Percentiles rank a stretch among this genome's conserved stretches.
Conservation (phyloP, 53 echinoderm and acorn worm species). For the Actinopyga echinites region DNA sequence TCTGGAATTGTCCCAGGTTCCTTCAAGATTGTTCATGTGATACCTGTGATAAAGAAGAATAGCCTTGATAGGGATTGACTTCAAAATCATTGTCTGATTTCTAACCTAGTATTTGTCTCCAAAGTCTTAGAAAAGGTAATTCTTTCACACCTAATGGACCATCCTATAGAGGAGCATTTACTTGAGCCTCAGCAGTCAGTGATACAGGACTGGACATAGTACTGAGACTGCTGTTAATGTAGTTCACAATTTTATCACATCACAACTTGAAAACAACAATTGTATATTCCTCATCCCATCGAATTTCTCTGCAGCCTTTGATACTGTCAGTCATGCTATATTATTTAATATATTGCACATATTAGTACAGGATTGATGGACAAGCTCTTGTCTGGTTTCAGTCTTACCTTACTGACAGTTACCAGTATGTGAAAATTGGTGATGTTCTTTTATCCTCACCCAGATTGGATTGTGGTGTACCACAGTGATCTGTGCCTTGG, state of each 20-base stretch:
- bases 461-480: no score
- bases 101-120: constrained; percentile 49
- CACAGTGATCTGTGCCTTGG: no score
- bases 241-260: neutral
- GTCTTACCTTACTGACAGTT: no score
- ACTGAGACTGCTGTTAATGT: constrained; percentile 49
- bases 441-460: no score
- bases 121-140: constrained; percentile 52
- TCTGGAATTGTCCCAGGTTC: constrained; percentile 53
- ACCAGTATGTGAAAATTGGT: no score
- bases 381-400: no score
- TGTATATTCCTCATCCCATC: no score
- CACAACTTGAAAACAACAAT: no score
- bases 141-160: constrained; percentile 19
- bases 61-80: constrained; percentile 30
- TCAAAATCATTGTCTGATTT: constrained; percentile 54
- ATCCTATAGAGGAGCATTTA: constrained; percentile 29
- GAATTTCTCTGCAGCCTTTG: no score
- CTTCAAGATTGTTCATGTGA: constrained; percentile 52
- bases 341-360: neutral
- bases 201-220: constrained; percentile 47
- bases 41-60: constrained; percentile 52
- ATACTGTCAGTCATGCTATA: neutral
- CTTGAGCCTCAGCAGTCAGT: constrained; percentile 57
- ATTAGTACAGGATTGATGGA: no score